Evolutionary conservation across 1,140 invertebrate species (phyloP).

Genomic region (Heterodera schachtii): DNA sequence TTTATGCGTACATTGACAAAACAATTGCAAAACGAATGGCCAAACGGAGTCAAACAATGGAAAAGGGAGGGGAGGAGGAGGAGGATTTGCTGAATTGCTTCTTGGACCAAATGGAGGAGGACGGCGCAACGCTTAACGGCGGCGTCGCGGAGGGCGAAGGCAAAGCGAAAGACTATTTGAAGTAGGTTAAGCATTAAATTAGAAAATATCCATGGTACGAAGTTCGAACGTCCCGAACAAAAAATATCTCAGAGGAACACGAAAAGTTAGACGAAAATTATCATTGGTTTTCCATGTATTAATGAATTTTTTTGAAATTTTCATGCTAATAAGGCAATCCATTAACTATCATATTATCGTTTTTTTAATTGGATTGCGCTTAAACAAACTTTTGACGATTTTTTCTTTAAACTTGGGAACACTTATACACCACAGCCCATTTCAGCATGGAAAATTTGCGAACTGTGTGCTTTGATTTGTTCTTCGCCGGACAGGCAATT

Average conservation of each 20-base stretch:
- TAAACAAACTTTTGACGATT: too few relatives aligned
- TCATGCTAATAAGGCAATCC: too few relatives aligned
- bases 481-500: conserved; percentile 30
- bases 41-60: background rate
- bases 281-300: too few relatives aligned
- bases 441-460: conserved; percentile 31
- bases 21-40: conserved; percentile 13
- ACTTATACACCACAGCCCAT: background rate
- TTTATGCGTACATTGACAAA: conserved; percentile 13
- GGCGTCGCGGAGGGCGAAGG: background rate
- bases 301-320: background rate
- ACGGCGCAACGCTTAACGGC: background rate
- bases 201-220: too few relatives aligned
- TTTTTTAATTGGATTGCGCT: too few relatives aligned
- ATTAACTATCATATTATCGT: too few relatives aligned
- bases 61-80: background rate
- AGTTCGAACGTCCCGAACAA: too few relatives aligned
- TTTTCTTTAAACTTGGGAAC: too few relatives aligned
- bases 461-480: conserved; percentile 19
- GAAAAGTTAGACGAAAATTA: too few relatives aligned
- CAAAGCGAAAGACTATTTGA: too few relatives aligned
- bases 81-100: conserved; percentile 23
- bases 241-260: too few relatives aligned
- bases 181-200: too few relatives aligned
- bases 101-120: conserved; percentile 19